Base-by-base conservation (phyloP, 2,888 invertebrate genomes). In the Dynastes tityus region DNA sequence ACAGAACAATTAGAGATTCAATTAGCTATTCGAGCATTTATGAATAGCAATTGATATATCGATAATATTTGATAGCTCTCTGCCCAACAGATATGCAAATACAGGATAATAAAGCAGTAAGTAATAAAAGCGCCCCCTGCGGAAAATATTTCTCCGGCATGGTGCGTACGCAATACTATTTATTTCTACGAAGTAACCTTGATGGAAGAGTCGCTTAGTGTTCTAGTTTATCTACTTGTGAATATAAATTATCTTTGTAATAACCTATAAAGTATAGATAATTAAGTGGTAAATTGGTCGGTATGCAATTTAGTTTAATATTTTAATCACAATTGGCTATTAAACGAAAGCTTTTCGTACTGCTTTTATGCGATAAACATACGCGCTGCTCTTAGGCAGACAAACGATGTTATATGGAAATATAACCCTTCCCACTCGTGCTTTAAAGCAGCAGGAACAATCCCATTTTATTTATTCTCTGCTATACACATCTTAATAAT, bases 81-180 rank as follows among this genome's bases (percentile, higher is more conserved):
- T 22, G 32, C 32, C n/a, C 53, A 22, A 71, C 55, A 58, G 2
- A 2, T n/a, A 58, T 58, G 71, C 37, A 71, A 71, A 32, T 71
- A 13, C 27, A 16, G 51, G 22, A 37, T 58, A 73, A 40, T 73
- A 73, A 73, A 73, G 37, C 37, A 16, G 76, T 65, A 67, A 78
- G 65, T 75, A 53, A 77, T 81, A 81, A 81, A 81, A 76, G 68
- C 79, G 77, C 81, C 80, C 77, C 81, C 81, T 79, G 80, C 76
- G 49, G 80, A 40, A 79, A 79, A 68, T 78, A 55, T 53, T 70
- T 29, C 11, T 51, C n/a, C 29, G 8, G 45, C 45, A 1, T 8
- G 45, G 8, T 11, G 51, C 8, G 53, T 29, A 2, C 6, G n/a
- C 22, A 45, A 45, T 45, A 45, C 0, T 45, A 45, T 45, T 45